These are phyloP conservation scores for Neoascia interrupta DNA, from an alignment of 2,888 invertebrate species.

Conservation along the genomic window DNA sequence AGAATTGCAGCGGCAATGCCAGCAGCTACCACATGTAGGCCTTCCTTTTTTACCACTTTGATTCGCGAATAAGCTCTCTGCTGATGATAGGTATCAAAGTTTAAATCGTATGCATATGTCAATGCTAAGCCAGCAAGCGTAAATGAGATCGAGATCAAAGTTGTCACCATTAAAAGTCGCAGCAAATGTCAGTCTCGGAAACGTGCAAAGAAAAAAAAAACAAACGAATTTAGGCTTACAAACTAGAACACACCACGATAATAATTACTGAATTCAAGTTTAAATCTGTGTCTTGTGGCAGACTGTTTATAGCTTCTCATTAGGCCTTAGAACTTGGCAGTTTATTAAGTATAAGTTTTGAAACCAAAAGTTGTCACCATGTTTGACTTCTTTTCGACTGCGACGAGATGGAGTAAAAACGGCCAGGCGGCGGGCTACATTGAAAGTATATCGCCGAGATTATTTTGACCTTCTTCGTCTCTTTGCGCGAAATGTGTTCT, in stretches of 20 bases:
- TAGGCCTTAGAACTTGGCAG: too few relatives aligned
- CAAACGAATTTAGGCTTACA: slow-evolving; percentile 6
- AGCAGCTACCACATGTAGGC: background rate
- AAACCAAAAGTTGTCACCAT: slow-evolving; percentile 50
- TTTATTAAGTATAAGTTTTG: too few relatives aligned
- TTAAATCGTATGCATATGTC: slow-evolving; percentile 54
- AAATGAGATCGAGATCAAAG: slow-evolving; percentile 67
- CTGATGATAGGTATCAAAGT: slow-evolving; percentile 3
- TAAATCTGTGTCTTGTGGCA: slow-evolving; percentile 22
- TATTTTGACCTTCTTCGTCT: slow-evolving; percentile 58
- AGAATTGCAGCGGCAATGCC: slow-evolving; percentile 18
- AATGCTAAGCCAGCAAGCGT: slow-evolving; percentile 57
- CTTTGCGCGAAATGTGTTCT: slow-evolving; percentile 62
- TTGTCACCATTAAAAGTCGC: slow-evolving; percentile 45
- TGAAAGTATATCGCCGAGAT: slow-evolving; percentile 53
- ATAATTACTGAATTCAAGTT: slow-evolving; percentile 55
- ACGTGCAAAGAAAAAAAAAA: slow-evolving; percentile 18
- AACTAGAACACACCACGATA: slow-evolving; percentile 48
- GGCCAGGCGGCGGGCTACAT: too few relatives aligned
- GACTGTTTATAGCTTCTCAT: too few relatives aligned
- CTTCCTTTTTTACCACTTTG: slow-evolving; percentile 4
- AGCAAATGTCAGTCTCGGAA: slow-evolving; percentile 53
- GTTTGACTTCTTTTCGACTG: background rate
- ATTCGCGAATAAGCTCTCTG: slow-evolving; percentile 2
- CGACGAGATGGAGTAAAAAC: background rate